Evolutionary conservation across 2,797 vertebrate species (phyloP).

Genomic region (Phataginus tetradactyla): DNA sequence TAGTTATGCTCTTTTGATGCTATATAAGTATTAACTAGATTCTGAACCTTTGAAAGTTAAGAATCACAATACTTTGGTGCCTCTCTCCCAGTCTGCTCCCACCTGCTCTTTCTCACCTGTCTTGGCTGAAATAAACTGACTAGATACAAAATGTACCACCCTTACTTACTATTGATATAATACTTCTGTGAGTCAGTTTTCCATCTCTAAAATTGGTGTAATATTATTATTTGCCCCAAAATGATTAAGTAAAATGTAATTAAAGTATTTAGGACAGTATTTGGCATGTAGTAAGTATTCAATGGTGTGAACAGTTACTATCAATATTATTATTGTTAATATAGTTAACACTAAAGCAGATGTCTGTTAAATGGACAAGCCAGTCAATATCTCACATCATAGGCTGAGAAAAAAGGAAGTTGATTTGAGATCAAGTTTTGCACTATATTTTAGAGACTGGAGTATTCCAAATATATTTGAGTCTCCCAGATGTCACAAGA

Average conservation of each 20-base stretch:
- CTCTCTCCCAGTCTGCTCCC: neutral
- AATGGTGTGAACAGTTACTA: neutral
- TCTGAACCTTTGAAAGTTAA: neutral
- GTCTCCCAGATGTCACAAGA: neutral
- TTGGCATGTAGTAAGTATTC: neutral
- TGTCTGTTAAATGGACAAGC: neutral
- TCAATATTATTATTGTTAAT: neutral
- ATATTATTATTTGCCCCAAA: neutral
- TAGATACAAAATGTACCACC: neutral
- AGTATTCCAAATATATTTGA: conserved; percentile 1
- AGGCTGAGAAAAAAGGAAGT: neutral
- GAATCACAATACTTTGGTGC: neutral
- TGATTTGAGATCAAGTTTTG: conserved; percentile 13
- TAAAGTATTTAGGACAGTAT: neutral
- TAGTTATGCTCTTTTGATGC: neutral
- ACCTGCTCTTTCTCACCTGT: neutral
- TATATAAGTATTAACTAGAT: neutral
- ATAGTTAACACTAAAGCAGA: neutral
- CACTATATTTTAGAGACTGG: neutral
- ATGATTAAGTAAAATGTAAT: neutral
- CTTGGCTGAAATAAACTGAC: neutral
- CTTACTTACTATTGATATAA: neutral
- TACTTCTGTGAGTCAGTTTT: neutral
- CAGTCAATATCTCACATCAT: neutral
- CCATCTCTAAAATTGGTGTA: neutral